These are phyloP conservation scores for Chloroceryle aenea DNA, from an alignment of 2,113 vertebrate genomes.

Conservation along the genomic window DNA sequence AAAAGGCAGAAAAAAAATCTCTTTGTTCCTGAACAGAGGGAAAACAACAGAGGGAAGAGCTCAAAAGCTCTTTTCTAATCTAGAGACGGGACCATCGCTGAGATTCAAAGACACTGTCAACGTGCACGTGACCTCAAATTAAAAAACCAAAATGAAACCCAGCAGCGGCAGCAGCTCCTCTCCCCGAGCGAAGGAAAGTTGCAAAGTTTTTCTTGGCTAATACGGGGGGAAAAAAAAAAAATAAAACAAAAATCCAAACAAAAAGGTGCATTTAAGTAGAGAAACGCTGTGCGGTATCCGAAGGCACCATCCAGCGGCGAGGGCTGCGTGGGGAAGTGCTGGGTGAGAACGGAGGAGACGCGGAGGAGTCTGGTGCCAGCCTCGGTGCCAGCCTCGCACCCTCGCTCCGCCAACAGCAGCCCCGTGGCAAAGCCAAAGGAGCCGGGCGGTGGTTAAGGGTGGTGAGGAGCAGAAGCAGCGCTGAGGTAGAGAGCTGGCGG, in stretches of 20 bases:
- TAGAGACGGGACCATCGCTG: constrained; percentile 21
- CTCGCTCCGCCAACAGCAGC: neutral
- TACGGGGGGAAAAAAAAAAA: no score
- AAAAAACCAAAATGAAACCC: constrained; percentile 55
- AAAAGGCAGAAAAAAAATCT: constrained; percentile 49
- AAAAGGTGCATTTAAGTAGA: constrained; percentile 3
- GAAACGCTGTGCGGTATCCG: neutral
- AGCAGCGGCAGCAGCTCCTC: constrained; percentile 24
- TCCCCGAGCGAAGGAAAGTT: constrained; percentile 33
- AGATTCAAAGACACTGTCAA: constrained; percentile 52
- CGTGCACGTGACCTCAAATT: constrained; percentile 44
- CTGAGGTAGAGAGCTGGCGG: neutral
- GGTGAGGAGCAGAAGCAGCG: neutral
- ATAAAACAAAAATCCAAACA: neutral
- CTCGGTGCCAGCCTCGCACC: neutral
- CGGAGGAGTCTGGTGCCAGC: neutral
- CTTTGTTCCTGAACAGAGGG: constrained; percentile 63
- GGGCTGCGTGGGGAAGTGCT: neutral
- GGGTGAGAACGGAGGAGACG: neutral
- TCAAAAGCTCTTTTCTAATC: constrained; percentile 49
- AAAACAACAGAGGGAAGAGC: constrained; percentile 65
- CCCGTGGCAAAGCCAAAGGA: neutral
- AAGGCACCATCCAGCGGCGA: constrained; percentile 7
- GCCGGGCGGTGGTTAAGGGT: neutral
- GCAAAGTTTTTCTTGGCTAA: constrained; percentile 61